phyloP scores from a whole-genome alignment of 2,797 vertebrate species.

The Acestrorhynchus altus region DNA sequence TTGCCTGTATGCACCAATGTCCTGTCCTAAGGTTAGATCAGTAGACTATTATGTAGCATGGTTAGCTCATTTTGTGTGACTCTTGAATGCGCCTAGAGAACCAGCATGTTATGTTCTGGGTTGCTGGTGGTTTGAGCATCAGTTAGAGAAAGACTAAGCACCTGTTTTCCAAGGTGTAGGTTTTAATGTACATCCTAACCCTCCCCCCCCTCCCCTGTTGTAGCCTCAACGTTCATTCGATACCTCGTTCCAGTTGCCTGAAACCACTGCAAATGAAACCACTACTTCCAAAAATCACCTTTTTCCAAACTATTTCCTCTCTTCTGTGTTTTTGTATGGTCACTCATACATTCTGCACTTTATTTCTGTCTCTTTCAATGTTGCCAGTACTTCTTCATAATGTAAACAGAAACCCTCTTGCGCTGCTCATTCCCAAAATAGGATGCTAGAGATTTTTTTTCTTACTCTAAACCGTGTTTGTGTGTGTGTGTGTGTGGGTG shows the following conservation, averaged over 20 bases:
- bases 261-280: conserved; percentile 46
- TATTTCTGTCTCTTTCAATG: conserved; percentile 45
- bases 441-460: not conserved
- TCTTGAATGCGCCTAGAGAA: conserved; percentile 41
- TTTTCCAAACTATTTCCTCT: conserved; percentile 19
- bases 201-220: conserved; percentile 7
- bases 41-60: conserved; percentile 51
- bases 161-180: conserved; percentile 11
- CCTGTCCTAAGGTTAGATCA: conserved; percentile 19
- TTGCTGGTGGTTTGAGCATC: conserved; percentile 1
- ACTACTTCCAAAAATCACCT: conserved; percentile 38
- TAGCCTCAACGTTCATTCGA: conserved; percentile 28
- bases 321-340: conserved; percentile 20
- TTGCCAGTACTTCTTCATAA: conserved; percentile 27
- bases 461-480: not conserved
- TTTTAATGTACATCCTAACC: conserved; percentile 1
- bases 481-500: not conserved
- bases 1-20: conserved; percentile 41
- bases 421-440: not conserved
- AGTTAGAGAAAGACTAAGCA: not conserved
- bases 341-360: conserved; percentile 59
- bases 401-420: not conserved
- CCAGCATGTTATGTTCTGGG: conserved; percentile 34
- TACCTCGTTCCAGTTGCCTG: conserved; percentile 47
- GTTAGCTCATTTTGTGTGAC: conserved; percentile 20